Evolutionary conservation across 2,797 vertebrate species (phyloP).

Genomic region (Scomberomorus guttatus): DNA sequence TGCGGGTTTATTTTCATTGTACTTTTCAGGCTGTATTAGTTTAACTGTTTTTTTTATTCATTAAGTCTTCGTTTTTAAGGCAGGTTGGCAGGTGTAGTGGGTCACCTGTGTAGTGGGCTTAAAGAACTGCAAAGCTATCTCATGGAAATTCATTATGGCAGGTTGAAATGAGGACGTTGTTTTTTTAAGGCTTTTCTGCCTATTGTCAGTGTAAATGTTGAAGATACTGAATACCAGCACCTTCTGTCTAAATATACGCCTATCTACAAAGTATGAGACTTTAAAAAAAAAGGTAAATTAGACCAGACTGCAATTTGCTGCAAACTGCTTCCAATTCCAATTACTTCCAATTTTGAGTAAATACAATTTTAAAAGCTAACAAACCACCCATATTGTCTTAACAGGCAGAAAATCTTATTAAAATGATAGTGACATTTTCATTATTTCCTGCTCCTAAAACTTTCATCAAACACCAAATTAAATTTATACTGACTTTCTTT

Average conservation of each 20-base stretch:
- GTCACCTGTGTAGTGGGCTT: conserved; percentile 41
- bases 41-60: conserved; percentile 26
- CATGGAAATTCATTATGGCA: conserved; percentile 19
- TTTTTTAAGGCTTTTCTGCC: conserved; percentile 7
- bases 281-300: not conserved
- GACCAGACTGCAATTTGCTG: too few relatives aligned
- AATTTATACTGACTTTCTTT: not conserved
- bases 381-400: not conserved
- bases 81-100: not conserved
- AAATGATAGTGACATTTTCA: not conserved
- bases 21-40: not conserved
- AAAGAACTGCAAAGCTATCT: not conserved
- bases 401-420: not conserved
- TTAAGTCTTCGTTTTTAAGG: conserved; percentile 34
- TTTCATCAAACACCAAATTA: not conserved
- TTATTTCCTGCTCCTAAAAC: too few relatives aligned
- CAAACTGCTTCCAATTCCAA: too few relatives aligned
- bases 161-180: not conserved
- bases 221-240: not conserved
- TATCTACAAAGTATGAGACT: not conserved
- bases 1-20: conserved; percentile 39
- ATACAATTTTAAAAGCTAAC: not conserved
- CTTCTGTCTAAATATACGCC: not conserved
- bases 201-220: not conserved
- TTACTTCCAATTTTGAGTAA: not conserved